Evolutionary conservation across 1,140 invertebrate genomes (phyloP).

Genomic region (Achroia grisella): DNA sequence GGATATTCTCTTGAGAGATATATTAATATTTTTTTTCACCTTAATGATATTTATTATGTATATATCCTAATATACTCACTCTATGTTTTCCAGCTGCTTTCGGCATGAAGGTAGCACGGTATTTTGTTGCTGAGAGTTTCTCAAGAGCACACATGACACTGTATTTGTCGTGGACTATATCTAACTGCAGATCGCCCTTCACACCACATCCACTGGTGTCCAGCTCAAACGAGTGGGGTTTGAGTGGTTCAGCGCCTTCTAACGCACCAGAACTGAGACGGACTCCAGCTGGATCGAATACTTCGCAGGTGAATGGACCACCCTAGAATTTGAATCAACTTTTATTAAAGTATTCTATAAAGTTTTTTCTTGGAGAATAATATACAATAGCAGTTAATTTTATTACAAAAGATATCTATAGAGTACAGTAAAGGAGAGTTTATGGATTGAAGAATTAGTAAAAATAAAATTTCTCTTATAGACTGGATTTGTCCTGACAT

Average conservation of each 20-base stretch:
- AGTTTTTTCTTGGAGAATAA: constrained; percentile 6
- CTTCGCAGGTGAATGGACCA: constrained; percentile 97
- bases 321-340: constrained; percentile 71
- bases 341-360: background rate
- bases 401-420: no score
- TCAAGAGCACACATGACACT: constrained; percentile 90
- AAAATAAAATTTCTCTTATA: no score
- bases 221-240: constrained; percentile 84
- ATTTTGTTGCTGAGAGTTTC: constrained; percentile 86
- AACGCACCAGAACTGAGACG: constrained; percentile 78
- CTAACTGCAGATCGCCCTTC: constrained; percentile 89
- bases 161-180: constrained; percentile 89
- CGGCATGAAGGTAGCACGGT: constrained; percentile 92
- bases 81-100: constrained; percentile 92
- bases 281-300: constrained; percentile 95
- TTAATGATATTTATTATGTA: no score
- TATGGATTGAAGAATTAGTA: no score
- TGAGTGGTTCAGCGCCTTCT: constrained; percentile 85
- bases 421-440: no score
- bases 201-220: constrained; percentile 87
- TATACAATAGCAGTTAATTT: no score
- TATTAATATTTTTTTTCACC: no score
- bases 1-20: no score
- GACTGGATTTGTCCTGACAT: no score
- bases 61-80: no score